Evolutionary conservation across 2,888 invertebrate genomes (phyloP), one percentile per base, ranked within the genome.

Genomic region (Cephus pulcher): DNA sequence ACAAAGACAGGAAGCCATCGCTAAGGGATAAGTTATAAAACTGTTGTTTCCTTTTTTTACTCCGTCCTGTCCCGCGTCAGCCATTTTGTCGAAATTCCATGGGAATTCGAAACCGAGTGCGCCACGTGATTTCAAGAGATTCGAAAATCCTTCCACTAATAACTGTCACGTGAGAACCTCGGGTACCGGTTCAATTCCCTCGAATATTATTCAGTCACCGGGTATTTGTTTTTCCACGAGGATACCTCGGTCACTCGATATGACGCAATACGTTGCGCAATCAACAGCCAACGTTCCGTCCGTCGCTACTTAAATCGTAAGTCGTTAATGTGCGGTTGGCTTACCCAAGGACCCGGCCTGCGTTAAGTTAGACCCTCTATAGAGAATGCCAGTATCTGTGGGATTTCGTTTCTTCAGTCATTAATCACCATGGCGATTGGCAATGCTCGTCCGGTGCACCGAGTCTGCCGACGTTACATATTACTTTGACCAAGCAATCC

Each of bases 361-460:
- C 6, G 35, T 74, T 1, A 30, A 30, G 74, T 34, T 34, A 74
- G 74, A 35, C 37, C 35, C 30, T 56, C 6, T n/a, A 37, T 6
- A 74, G 37, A 12, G 34, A 74, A 74, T 34, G n/a, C 74, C 23
- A 74, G 30, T 3, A n/a, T 37, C 74, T 12, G 12, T 12, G 34
- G 35, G 35, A 23, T 34, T n/a, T n/a, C 30, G 11, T 23, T 33
- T 37, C 74, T 12, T 34, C 12, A 9, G 74, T 23, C 34, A 74
- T 74, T 74, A 74, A 74, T 74, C 74, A 74, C 23, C 23, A 12
- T 33, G 74, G 34, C 74, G 74, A 74, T 74, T 74, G 74, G 33
- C 74, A 32, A 34, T 70, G 70, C 33, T 70, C 12, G 70, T 30
- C 1, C 40, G 4, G 12, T 15, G 40, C 56, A 56, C 1, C 9